Percentiles rank a stretch among this genome's conserved stretches.
phyloP scores from a whole-genome alignment of 2,888 invertebrate species.

The Lycocerus yunnanus region DNA sequence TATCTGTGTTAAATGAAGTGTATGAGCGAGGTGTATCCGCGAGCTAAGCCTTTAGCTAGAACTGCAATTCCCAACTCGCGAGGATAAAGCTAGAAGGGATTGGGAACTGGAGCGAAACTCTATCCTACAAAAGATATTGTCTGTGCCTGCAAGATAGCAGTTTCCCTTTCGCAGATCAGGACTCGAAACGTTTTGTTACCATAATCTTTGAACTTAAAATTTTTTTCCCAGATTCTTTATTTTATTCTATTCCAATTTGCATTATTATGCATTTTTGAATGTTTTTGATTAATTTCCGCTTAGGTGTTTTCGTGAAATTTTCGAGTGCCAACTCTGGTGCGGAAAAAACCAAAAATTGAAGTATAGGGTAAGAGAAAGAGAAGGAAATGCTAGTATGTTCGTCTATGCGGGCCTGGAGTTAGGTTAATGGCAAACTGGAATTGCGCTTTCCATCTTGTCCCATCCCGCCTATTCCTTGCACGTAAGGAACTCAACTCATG shows the following conservation, averaged over 20 bases:
- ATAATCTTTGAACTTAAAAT: background rate
- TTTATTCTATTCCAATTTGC: background rate
- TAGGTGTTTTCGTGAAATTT: background rate
- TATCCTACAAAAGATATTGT: conserved; percentile 54
- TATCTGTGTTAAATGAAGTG: conserved; percentile 58
- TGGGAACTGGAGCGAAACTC: conserved; percentile 55
- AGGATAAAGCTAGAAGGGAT: conserved; percentile 50
- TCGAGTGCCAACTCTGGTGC: background rate
- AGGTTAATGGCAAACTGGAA: conserved; percentile 74
- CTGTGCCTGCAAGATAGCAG: conserved; percentile 48
- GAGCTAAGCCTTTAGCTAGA: conserved; percentile 54
- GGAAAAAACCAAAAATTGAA: conserved; percentile 26
- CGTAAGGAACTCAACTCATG: conserved; percentile 58
- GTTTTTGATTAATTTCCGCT: background rate
- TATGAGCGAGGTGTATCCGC: conserved; percentile 53
- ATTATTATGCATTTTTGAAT: background rate
- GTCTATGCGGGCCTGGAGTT: conserved; percentile 67
- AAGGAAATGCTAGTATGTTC: conserved; percentile 48
- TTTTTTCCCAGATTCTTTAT: background rate
- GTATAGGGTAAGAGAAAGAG: conserved; percentile 39
- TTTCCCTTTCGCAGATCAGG: conserved; percentile 26
- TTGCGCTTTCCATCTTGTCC: conserved; percentile 71
- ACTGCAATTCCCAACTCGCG: conserved; percentile 52
- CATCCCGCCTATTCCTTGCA: conserved; percentile 57
- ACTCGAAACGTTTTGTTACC: conserved; percentile 2